phyloP scores from a whole-genome alignment of 1,140 invertebrate species.

The Drosophila aff. region DNA sequence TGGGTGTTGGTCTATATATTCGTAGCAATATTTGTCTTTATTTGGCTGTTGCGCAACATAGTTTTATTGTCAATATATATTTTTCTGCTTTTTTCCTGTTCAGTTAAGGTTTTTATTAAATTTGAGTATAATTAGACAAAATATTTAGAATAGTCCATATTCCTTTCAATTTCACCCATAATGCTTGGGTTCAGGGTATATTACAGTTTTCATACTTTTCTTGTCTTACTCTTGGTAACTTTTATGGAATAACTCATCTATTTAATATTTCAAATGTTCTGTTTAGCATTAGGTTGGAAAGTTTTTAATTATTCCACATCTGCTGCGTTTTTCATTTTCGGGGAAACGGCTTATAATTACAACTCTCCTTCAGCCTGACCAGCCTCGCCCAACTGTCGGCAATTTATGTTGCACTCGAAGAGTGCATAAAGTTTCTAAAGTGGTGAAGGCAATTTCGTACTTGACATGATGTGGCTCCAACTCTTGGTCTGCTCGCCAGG shows the following conservation, averaged over 20 bases:
- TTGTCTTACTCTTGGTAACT: neutral
- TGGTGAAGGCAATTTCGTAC: slow-evolving; percentile 76
- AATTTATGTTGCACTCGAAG: slow-evolving; percentile 78
- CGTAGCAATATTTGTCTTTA: neutral
- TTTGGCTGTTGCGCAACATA: neutral
- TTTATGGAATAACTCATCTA: neutral
- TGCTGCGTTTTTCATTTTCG: slow-evolving; percentile 3
- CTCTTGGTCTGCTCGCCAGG: slow-evolving; percentile 33
- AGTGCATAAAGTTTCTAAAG: slow-evolving; percentile 72
- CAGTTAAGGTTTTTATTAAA: neutral
- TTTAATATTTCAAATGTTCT: slow-evolving; percentile 8
- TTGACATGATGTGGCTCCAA: slow-evolving; percentile 68
- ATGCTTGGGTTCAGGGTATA: neutral
- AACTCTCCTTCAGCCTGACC: slow-evolving; percentile 22
- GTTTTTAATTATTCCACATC: slow-evolving; percentile 39
- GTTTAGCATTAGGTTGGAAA: slow-evolving; percentile 1
- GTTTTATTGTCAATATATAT: neutral
- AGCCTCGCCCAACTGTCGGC: slow-evolving; percentile 56
- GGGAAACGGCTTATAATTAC: slow-evolving; percentile 29
- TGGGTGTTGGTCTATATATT: neutral
- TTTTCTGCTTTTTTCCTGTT: neutral
- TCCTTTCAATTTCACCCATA: neutral
- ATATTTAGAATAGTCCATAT: too few species aligned
- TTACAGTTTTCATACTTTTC: neutral
- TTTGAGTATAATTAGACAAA: neutral